Conservation (phyloP, 2,113 vertebrate species). For the Erpornis zantholeuca region DNA sequence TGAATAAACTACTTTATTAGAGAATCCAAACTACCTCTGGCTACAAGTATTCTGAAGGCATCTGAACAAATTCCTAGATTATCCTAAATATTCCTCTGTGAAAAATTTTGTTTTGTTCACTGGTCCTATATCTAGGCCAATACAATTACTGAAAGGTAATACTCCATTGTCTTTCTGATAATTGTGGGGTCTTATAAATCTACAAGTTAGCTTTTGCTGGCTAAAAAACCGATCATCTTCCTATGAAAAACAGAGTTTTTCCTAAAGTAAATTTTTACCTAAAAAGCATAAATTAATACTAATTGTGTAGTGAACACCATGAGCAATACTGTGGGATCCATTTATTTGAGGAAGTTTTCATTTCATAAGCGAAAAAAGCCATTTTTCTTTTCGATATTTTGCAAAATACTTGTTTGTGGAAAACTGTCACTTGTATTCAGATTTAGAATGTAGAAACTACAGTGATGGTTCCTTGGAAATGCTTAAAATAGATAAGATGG, state of each 20-base stretch:
- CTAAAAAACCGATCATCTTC: background rate
- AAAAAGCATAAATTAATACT: background rate
- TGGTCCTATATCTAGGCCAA: background rate
- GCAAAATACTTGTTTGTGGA: slow-evolving; percentile 20
- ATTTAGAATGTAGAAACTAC: slow-evolving; percentile 2
- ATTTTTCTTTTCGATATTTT: background rate
- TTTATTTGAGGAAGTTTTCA: background rate
- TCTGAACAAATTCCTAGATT: background rate
- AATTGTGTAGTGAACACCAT: background rate
- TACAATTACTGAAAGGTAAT: background rate
- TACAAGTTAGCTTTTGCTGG: background rate
- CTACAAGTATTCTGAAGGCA: background rate
- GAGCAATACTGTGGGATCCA: background rate
- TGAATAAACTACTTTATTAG: background rate
- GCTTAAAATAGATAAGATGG: slow-evolving; percentile 47
- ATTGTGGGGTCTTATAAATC: background rate
- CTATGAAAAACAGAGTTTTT: background rate
- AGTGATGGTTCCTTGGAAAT: slow-evolving; percentile 1
- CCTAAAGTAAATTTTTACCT: background rate
- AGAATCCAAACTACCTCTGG: background rate
- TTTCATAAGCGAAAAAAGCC: background rate
- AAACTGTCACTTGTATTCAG: slow-evolving; percentile 9
- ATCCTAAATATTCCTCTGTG: background rate
- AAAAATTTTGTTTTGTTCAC: background rate
- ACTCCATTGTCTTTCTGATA: background rate